Percentiles rank a stretch among this genome's conserved stretches.
Conservation (phyloP, 2,113 vertebrate species). For the Carlito syrichta region DNA sequence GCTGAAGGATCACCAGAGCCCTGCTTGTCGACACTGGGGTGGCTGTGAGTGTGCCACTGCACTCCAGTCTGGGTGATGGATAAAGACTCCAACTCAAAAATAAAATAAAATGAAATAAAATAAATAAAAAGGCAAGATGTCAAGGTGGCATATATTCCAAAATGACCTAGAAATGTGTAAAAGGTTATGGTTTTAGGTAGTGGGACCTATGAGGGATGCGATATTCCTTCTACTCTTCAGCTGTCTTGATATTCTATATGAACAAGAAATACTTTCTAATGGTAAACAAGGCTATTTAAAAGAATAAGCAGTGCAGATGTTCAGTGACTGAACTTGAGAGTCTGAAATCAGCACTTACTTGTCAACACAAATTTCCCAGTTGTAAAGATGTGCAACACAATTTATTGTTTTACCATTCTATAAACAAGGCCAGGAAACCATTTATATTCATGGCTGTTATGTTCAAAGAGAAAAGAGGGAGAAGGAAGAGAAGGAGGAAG, state of each 20-base stretch:
- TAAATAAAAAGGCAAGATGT: not conserved
- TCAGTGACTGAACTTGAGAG: not conserved
- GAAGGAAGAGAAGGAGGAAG: no score
- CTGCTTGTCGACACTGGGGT: no score
- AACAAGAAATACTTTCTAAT: not conserved
- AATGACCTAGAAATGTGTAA: not conserved
- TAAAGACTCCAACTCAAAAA: no score
- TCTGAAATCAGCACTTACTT: constrained; percentile 81
- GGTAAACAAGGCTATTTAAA: not conserved
- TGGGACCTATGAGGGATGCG: not conserved
- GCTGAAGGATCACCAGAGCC: no score
- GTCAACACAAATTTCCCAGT: constrained; percentile 98
- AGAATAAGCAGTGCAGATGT: not conserved
- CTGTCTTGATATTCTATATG: not conserved
- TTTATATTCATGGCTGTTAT: constrained; percentile 97
- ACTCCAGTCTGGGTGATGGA: no score
- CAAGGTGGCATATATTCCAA: not conserved
- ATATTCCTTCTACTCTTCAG: not conserved
- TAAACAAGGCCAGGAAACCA: constrained; percentile 98
- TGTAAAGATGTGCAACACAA: constrained; percentile 97
- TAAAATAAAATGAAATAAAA: no score
- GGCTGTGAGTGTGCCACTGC: no score
- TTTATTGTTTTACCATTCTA: constrained; percentile 97
- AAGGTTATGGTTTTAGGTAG: constrained; percentile 10
- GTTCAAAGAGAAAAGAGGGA: no score